Conservation (phyloP, 1,140 invertebrate species). For the Uloborus diversus region DNA sequence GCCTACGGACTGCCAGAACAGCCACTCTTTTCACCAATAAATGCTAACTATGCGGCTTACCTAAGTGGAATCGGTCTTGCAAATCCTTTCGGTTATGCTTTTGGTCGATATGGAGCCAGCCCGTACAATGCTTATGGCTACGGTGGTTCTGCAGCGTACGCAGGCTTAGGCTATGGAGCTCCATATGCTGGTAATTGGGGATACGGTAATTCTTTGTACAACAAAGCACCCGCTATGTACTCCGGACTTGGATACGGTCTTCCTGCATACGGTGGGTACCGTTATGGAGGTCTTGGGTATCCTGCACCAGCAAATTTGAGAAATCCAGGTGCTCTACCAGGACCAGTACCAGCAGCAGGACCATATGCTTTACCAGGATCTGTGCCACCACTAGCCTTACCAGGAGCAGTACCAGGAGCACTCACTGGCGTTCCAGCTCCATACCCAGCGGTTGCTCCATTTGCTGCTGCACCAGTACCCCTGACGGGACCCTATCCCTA, state of each 20-base stretch:
- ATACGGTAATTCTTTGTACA: too few species aligned
- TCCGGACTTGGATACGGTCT: not conserved
- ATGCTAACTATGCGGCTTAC: slow-evolving; percentile 14
- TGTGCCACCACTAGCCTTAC: too few species aligned
- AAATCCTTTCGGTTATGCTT: not conserved
- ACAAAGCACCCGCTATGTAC: too few species aligned
- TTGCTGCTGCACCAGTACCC: not conserved
- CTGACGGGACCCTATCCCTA: not conserved
- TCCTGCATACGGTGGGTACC: not conserved
- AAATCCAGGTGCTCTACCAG: too few species aligned
- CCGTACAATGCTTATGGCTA: slow-evolving; percentile 6
- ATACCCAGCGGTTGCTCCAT: not conserved
- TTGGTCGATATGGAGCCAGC: not conserved
- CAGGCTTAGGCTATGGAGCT: too few species aligned
- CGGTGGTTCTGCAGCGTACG: not conserved
- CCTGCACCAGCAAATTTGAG: too few species aligned
- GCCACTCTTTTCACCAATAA: not conserved
- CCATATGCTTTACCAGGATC: too few species aligned
- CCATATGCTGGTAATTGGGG: too few species aligned
- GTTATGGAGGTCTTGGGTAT: not conserved
- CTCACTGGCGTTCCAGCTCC: not conserved
- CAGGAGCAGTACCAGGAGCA: too few species aligned
- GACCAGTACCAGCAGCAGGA: too few species aligned
- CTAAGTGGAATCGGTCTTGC: slow-evolving; percentile 5
- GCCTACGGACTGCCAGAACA: not conserved